A percentile compares a stretch with the other conserved stretches of the same genome.
Conservation (phyloP, 2,113 vertebrate genomes). For the Perca flavescens region DNA sequence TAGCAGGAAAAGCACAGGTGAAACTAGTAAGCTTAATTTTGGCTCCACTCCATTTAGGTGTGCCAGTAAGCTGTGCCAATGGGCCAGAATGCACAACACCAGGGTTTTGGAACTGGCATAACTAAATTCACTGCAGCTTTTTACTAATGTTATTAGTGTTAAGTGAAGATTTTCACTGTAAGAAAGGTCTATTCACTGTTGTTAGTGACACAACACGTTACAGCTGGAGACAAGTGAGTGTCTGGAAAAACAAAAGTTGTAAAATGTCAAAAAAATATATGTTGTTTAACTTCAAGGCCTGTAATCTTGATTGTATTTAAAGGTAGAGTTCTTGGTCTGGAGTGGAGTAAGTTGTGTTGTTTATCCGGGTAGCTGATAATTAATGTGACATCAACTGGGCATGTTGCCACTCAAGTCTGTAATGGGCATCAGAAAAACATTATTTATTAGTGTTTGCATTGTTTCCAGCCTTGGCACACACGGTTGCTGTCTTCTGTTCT, state of each 20-base stretch:
- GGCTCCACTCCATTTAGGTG: slow-evolving; percentile 16
- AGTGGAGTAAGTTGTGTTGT: slow-evolving; percentile 5
- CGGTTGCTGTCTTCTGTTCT: background rate
- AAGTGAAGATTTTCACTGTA: background rate
- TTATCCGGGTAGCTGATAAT: slow-evolving; percentile 33
- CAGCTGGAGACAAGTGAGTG: slow-evolving; percentile 12
- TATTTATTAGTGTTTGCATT: background rate
- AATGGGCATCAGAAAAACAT: slow-evolving; percentile 19
- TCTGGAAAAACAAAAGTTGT: slow-evolving; percentile 1
- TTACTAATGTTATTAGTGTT: slow-evolving; percentile 12
- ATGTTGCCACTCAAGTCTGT: slow-evolving; percentile 21
- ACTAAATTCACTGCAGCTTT: background rate
- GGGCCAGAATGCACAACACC: slow-evolving; percentile 7
- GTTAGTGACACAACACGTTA: slow-evolving; percentile 10
- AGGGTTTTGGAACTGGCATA: background rate
- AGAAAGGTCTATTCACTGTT: background rate
- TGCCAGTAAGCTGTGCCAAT: slow-evolving; percentile 13
- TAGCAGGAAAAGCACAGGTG: slow-evolving; percentile 50
- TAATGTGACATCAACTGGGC: slow-evolving; percentile 21
- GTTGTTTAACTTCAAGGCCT: background rate
- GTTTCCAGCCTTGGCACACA: background rate
- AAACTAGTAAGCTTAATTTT: slow-evolving; percentile 23
- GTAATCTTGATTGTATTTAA: slow-evolving; percentile 20
- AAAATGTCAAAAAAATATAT: background rate
- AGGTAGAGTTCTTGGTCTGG: background rate